Conservation (phyloP, 1,140 invertebrate species). For the Drosophila repletoides region DNA sequence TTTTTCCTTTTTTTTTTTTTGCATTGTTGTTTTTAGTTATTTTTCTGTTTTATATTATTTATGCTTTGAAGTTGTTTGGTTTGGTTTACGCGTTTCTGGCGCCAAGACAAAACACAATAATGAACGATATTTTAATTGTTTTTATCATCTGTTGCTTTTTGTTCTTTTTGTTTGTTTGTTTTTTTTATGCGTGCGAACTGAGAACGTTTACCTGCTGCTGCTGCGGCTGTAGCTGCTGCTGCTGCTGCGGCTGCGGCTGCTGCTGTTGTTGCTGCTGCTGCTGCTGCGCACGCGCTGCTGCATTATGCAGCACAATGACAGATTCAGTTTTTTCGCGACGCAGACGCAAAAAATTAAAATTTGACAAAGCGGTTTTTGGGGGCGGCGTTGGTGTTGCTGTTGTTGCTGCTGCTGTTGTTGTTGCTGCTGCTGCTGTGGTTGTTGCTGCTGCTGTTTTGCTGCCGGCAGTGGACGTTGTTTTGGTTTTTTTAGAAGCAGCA, state of each 20-base stretch:
- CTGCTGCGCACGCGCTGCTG: constrained; percentile 83
- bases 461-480: constrained; percentile 22
- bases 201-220: constrained; percentile 81
- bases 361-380: constrained; percentile 63
- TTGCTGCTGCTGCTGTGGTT: constrained; percentile 19
- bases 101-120: constrained; percentile 76
- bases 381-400: constrained; percentile 14
- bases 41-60: constrained; percentile 37
- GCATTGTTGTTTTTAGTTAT: constrained; percentile 28
- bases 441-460: constrained; percentile 7
- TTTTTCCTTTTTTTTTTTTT: constrained; percentile 27
- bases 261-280: constrained; percentile 82
- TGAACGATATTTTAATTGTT: constrained; percentile 44
- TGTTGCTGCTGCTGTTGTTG: constrained; percentile 9
- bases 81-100: constrained; percentile 76
- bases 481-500: constrained; percentile 7
- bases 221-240: constrained; percentile 70
- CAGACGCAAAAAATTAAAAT: constrained; percentile 84
- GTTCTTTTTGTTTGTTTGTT: constrained; percentile 24
- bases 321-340: constrained; percentile 93
- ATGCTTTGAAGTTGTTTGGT: constrained; percentile 68
- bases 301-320: constrained; percentile 88
- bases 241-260: constrained; percentile 36
- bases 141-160: constrained; percentile 50
- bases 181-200: constrained; percentile 68